Conservation (phyloP, 2,797 vertebrate genomes). For the Vultur gryphus region DNA sequence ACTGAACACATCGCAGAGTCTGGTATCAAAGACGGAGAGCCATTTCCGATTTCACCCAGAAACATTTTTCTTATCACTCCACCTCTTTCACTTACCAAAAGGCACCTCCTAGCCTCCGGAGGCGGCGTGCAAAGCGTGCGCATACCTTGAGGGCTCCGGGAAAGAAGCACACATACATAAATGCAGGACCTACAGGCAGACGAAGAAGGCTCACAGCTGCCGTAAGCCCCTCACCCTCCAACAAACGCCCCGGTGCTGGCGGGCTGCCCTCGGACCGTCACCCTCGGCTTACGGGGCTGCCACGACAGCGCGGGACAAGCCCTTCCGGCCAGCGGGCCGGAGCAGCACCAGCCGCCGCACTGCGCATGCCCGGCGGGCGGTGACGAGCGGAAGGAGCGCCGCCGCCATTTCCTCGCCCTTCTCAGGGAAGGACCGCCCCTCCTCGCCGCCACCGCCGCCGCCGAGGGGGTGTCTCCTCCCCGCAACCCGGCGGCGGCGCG, state of each 20-base stretch:
- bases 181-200: too few species aligned
- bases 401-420: neutral
- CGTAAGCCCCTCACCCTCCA: neutral
- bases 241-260: fast-evolving
- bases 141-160: neutral
- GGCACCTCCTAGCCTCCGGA: neutral
- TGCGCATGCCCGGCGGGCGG: neutral
- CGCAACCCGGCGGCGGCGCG: neutral
- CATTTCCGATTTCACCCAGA: neutral
- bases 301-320: fast-evolving
- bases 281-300: fast-evolving
- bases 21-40: neutral
- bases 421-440: fast-evolving
- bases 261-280: fast-evolving
- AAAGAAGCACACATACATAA: neutral
- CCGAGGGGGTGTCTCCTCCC: neutral
- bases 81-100: neutral
- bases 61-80: neutral
- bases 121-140: neutral
- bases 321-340: too few species aligned
- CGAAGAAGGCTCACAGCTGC: fast-evolving
- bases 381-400: fast-evolving
- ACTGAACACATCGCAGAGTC: neutral
- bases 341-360: fast-evolving
- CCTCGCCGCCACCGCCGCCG: neutral